Base-by-base conservation (phyloP, 1,140 invertebrate species). In the Drosophila bocki region DNA sequence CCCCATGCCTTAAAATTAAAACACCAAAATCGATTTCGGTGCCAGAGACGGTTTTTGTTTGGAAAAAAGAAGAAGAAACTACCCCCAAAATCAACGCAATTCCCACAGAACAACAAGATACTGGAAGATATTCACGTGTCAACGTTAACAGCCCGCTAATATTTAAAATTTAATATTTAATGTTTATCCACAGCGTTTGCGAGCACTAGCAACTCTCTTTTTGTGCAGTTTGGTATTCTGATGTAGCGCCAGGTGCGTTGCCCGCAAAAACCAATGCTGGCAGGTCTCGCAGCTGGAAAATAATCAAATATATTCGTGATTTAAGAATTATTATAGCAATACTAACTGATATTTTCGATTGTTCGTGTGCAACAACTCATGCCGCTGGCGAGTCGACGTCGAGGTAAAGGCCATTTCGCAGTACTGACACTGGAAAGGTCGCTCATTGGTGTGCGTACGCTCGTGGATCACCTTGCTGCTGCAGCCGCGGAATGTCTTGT, bases 321-420 rank as follows among this genome's bases (percentile, higher is more conserved):
- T 11, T 47, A n/a, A n/a, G 12, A 33, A 15, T 1, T 22, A 57
- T 29, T 44, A n/a, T 2, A 17, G 3, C 1, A 7, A 33, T 62
- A 29, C 75, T 72, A 63, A 86, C 83, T 87, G 76, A 44, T 61
- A 82, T 37, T 80, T 68, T 7, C 83, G 75, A 13, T 69, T 69
- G 33, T 77, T 77, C 11, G 50, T 22, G 19, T 86, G 83, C 13
- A 86, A 48, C 19, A 74, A 37, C 3, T 86, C 82, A 33, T 86
- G 82, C 12, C 64, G 67, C 61, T 64, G 84, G 1, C 80, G 65
- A 11, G 76, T 50, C 0, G 82, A 79, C 7, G 79, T 82, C 3
- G 82, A 94, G 51, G 94, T 95, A 83, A 96, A 97, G 0, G 95
- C 94, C 82, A 96, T 96, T 2, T 95, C 94, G 82, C 96, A 96